Evolutionary conservation across 2,113 vertebrate species (phyloP).

Genomic region (Collichthys lucidus): DNA sequence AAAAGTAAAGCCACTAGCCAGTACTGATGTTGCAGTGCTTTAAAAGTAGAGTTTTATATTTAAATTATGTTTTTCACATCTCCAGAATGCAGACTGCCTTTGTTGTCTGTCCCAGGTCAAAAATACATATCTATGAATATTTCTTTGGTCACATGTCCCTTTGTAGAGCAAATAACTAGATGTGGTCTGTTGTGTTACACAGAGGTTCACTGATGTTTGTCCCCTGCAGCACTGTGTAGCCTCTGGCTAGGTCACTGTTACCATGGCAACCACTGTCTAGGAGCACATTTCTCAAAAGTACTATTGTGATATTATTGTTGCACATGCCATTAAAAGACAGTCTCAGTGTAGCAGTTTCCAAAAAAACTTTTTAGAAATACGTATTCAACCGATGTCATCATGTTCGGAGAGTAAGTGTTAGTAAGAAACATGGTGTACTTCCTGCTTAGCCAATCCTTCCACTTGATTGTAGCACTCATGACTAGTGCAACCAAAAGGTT

Average conservation of each 20-base stretch:
- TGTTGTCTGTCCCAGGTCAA: constrained; percentile 31
- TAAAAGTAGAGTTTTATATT: constrained; percentile 4
- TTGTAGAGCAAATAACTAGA: constrained; percentile 39
- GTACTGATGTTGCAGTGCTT: not conserved
- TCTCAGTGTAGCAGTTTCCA: not conserved
- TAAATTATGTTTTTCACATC: constrained; percentile 7
- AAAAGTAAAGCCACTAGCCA: not conserved
- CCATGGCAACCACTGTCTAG: constrained; percentile 68
- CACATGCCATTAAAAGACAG: constrained; percentile 18
- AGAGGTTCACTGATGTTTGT: constrained; percentile 60
- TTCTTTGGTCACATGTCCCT: constrained; percentile 23
- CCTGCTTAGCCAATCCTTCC: not conserved
- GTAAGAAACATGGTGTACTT: not conserved
- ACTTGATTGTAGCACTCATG: not conserved
- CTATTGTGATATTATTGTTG: constrained; percentile 30
- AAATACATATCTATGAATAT: constrained; percentile 15
- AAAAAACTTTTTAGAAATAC: constrained; percentile 15
- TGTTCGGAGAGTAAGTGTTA: not conserved
- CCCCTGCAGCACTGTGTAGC: constrained; percentile 60
- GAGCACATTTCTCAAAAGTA: constrained; percentile 51
- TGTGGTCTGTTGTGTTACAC: constrained; percentile 42
- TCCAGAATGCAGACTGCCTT: constrained; percentile 9
- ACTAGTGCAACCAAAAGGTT: not conserved
- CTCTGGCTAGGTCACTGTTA: constrained; percentile 68
- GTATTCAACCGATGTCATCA: not conserved